Percentiles rank a stretch among this genome's conserved stretches.
phyloP scores from a whole-genome alignment of 2,113 vertebrate species.

The Chionodraco myersi region DNA sequence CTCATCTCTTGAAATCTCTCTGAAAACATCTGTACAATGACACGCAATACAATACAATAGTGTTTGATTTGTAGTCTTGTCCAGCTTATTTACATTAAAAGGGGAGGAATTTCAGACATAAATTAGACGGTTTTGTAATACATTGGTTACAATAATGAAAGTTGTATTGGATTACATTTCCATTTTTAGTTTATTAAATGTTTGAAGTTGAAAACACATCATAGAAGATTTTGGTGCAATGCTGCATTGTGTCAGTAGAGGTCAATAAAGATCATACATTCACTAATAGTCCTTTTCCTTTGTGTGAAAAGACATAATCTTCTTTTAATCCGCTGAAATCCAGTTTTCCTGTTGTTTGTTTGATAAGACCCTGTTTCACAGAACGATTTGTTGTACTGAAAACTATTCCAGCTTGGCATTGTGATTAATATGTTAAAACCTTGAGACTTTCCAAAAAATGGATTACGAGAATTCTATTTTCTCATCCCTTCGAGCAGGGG shows the following conservation, averaged over 20 bases:
- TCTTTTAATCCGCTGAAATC: neutral
- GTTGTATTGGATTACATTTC: neutral
- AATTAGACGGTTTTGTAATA: no score
- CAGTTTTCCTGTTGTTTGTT: neutral
- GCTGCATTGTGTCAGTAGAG: slow-evolving; percentile 6
- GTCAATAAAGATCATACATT: slow-evolving; percentile 2
- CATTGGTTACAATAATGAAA: neutral
- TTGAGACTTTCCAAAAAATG: no score
- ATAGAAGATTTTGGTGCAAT: neutral
- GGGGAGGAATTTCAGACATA: neutral
- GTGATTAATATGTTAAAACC: neutral
- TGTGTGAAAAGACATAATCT: neutral
- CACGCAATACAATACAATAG: neutral
- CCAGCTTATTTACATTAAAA: neutral
- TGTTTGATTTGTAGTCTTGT: neutral
- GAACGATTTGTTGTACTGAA: neutral
- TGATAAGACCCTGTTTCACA: neutral
- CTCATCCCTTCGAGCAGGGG: no score
- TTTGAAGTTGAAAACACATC: neutral
- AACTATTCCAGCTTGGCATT: neutral
- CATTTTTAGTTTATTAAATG: neutral
- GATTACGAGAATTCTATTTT: no score
- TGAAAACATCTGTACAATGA: neutral
- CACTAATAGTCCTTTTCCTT: neutral
- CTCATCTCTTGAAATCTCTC: no score